phyloP scores from a whole-genome alignment of 2,797 vertebrate genomes.

The Anas bahamensis region DNA sequence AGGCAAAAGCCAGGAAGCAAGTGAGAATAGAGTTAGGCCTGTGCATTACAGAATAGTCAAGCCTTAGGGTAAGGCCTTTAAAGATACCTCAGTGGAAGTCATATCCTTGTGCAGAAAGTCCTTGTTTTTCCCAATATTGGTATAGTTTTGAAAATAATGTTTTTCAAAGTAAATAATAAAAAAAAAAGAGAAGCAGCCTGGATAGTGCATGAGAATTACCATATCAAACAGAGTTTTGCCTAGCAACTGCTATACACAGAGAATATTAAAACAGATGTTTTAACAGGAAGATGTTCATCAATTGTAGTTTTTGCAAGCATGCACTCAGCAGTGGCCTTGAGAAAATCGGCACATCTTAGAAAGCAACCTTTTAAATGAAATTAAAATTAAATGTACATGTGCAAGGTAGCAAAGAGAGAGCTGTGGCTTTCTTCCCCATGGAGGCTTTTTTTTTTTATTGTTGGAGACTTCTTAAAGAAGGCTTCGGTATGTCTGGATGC shows the following conservation, averaged over 20 bases:
- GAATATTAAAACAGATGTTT: constrained; percentile 41
- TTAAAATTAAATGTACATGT: background rate
- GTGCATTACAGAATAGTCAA: background rate
- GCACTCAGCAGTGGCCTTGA: background rate
- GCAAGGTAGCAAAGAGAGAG: constrained; percentile 37
- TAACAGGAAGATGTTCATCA: constrained; percentile 16
- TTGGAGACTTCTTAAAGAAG: constrained; percentile 76
- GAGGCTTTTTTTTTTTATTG: constrained; percentile 58
- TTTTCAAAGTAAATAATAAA: background rate
- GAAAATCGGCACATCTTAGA: background rate
- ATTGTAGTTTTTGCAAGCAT: background rate
- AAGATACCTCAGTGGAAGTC: background rate
- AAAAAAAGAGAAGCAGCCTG: background rate
- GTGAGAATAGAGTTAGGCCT: background rate
- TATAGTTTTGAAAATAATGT: background rate
- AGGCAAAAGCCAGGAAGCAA: background rate
- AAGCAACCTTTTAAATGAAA: constrained; percentile 36
- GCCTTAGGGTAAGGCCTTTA: background rate
- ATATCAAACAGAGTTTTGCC: background rate
- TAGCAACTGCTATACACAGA: constrained; percentile 6
- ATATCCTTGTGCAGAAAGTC: background rate
- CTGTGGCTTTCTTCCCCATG: constrained; percentile 63
- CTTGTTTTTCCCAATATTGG: background rate
- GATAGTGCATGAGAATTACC: background rate
- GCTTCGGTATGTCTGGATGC: constrained; percentile 81